Evolutionary conservation across 2,888 invertebrate genomes (phyloP).

Genomic region (Eupithecia subfuscata): DNA sequence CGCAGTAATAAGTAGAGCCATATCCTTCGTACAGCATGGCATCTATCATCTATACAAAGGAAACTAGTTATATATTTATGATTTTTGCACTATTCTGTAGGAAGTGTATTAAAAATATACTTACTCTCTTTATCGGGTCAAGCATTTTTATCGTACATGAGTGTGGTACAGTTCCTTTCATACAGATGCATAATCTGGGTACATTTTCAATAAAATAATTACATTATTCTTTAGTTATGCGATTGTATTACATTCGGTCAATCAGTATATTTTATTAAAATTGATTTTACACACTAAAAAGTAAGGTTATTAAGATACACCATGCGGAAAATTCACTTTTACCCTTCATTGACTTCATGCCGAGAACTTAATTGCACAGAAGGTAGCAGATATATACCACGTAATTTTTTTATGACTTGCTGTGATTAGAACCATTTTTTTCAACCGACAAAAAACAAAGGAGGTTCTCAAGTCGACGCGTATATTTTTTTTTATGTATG

Average conservation of each 20-base stretch:
- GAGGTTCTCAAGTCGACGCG: too few relatives aligned
- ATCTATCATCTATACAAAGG: neutral
- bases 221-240: neutral
- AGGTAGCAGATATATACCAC: neutral
- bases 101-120: conserved; percentile 3
- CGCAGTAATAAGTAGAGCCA: neutral
- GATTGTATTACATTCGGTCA: neutral
- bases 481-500: too few relatives aligned
- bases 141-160: conserved; percentile 33
- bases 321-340: conserved; percentile 65
- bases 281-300: neutral
- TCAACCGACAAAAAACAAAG: too few relatives aligned
- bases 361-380: neutral
- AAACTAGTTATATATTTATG: too few relatives aligned
- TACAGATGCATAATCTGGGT: neutral
- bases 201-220: neutral
- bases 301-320: conserved; percentile 44
- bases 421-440: too few relatives aligned
- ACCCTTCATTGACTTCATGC: conserved; percentile 57
- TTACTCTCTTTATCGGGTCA: conserved; percentile 42
- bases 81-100: neutral
- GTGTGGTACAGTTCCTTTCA: neutral
- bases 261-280: neutral
- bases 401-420: neutral
- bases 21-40: neutral